Base-by-base conservation (phyloP, 2,797 vertebrate genomes). In the Acanthopagrus latus region DNA sequence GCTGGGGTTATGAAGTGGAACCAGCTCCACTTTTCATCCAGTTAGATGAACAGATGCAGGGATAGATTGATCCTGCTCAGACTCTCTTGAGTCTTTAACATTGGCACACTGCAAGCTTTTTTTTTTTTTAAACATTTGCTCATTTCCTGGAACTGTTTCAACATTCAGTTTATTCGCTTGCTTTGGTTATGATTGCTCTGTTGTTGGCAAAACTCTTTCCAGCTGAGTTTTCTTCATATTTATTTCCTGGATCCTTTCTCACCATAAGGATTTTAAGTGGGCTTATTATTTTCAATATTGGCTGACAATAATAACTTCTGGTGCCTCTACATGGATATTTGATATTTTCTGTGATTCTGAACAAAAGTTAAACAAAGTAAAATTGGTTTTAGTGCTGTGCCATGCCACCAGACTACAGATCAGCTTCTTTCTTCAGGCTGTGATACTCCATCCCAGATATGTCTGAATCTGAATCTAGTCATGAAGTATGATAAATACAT, bases 11-110 rank as follows among this genome's bases (percentile, higher is more conserved):
- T 79, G 80, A 85, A 81, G 77, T 79, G 68, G 79, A 84, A 81
- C 73, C 55, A 57, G 83, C 72, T 25, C 76, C 63, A 74, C 68
- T 84, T 88, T 67, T 84, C 71, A 85, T 87, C 73, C 67, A 70
- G 56, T 66, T 66, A 83, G 71, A 83, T 70, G 63, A 86, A 66
- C 81, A 60, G 73, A 84, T 65, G 63, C 71, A 62, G 21, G 8
- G 55, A 76, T 38, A 46, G 66, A 80, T 77, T 68, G 67, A 89
- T 80, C 51, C 70, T 7, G 5, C 63, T 62, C 56, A 70, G 65
- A 51, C 44, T 71, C 23, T 44, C 33, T 60, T 70, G 60, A 64
- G 20, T 54, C 74, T n/a, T 56, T 55, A 57, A 58, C 25, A 8
- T 18, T 62, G 57, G 29, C 48, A 14, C 5, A 1, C 65, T 59